phyloP scores from a whole-genome alignment of 2,797 vertebrate species.

The Rhinogobio ventralis region DNA sequence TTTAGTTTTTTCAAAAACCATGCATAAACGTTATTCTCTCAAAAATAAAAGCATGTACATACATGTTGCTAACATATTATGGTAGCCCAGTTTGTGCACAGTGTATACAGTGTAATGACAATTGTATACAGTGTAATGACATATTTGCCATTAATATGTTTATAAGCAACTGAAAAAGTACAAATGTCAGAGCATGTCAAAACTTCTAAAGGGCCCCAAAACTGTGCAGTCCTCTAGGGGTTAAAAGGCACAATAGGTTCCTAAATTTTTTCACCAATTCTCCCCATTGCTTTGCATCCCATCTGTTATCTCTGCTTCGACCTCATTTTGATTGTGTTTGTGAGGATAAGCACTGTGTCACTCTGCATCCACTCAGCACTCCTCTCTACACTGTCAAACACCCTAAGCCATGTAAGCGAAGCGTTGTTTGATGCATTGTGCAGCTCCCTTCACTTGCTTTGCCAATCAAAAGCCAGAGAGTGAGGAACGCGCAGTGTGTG shows the following conservation, averaged over 20 bases:
- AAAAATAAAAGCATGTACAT: too few relatives aligned
- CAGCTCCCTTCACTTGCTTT: conserved; percentile 34
- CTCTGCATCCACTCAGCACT: conserved; percentile 38
- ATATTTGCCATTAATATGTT: too few relatives aligned
- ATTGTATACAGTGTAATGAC: too few relatives aligned
- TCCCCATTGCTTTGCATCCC: not conserved
- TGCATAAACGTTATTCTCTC: too few relatives aligned
- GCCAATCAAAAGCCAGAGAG: conserved; percentile 47
- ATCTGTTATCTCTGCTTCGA: not conserved
- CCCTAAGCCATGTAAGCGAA: conserved; percentile 22
- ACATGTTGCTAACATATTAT: too few relatives aligned
- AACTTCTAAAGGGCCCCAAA: too few relatives aligned
- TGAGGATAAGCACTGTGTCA: conserved; percentile 30
- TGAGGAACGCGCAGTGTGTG: conserved; percentile 6
- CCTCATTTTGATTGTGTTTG: not conserved
- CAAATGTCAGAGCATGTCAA: too few relatives aligned
- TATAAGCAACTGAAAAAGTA: too few relatives aligned
- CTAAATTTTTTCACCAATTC: not conserved
- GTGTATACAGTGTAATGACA: too few relatives aligned
- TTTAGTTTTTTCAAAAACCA: too few relatives aligned
- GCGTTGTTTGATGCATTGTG: conserved; percentile 21
- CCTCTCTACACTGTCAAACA: conserved; percentile 33
- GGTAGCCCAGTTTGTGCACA: too few relatives aligned
- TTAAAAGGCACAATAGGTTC: not conserved
- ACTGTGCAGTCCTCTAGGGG: too few relatives aligned